These are phyloP conservation scores for Sarcoramphus papa DNA, from an alignment of 2,797 vertebrate genomes.

Conservation along the genomic window DNA sequence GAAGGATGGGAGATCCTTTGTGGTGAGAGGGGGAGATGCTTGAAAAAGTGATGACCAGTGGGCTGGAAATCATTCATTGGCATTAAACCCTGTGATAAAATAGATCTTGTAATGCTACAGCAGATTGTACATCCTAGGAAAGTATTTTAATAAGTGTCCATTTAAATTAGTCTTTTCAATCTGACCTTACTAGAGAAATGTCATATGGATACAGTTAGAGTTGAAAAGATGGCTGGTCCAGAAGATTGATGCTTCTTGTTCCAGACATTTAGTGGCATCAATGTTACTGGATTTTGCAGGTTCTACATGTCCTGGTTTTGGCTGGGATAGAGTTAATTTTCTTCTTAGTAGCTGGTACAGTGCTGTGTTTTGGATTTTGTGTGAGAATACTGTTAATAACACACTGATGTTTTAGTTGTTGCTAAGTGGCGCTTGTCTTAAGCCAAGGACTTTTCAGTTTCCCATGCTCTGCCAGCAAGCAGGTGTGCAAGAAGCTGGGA, in stretches of 20 bases:
- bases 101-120: not conserved
- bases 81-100: not conserved
- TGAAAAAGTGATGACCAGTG: not conserved
- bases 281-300: not conserved
- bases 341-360: no score
- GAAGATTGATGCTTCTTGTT: not conserved
- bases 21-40: not conserved
- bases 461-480: no score
- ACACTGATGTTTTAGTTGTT: no score
- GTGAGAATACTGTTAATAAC: no score
- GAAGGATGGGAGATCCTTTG: not conserved
- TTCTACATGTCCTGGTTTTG: not conserved
- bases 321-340: no score
- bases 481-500: no score
- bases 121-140: not conserved
- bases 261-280: not conserved
- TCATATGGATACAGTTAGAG: not conserved
- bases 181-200: not conserved
- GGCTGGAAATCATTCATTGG: not conserved
- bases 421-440: no score
- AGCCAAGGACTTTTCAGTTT: no score
- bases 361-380: no score
- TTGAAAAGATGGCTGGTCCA: not conserved
- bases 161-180: not conserved
- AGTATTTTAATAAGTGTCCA: not conserved